phyloP scores from a whole-genome alignment of 2,113 vertebrate genomes.

The Periophthalmodon schlosseri region DNA sequence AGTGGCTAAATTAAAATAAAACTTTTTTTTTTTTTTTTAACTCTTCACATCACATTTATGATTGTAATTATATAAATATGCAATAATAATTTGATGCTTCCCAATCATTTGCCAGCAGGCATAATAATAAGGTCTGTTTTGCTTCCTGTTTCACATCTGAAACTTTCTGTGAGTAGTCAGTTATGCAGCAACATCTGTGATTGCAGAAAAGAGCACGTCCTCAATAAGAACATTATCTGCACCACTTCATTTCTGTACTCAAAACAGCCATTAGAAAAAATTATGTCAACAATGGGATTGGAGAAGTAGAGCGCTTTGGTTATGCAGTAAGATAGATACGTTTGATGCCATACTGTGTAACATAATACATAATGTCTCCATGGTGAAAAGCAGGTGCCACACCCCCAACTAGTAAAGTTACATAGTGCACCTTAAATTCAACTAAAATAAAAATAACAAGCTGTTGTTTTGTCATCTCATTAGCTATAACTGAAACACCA shows the following conservation, averaged over 20 bases:
- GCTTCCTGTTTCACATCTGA: conserved; percentile 43
- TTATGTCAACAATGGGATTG: conserved; percentile 1
- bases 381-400: no score
- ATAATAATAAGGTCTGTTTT: background rate
- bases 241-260: conserved; percentile 48
- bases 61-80: background rate
- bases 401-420: background rate
- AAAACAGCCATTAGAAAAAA: conserved; percentile 32
- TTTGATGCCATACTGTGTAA: no score
- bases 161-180: conserved; percentile 18
- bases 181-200: conserved; percentile 23
- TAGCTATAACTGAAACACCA: background rate
- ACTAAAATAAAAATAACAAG: background rate
- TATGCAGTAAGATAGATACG: no score
- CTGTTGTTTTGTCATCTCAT: background rate
- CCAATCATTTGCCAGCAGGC: conserved; percentile 15
- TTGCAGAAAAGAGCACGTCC: conserved; percentile 51
- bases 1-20: background rate
- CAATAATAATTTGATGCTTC: background rate
- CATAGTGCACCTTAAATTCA: background rate
- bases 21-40: no score
- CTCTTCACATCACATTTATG: background rate
- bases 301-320: no score
- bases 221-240: conserved; percentile 40
- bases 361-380: no score